Conservation (phyloP, 2,888 invertebrate genomes). For the Subacronicta megacephala region DNA sequence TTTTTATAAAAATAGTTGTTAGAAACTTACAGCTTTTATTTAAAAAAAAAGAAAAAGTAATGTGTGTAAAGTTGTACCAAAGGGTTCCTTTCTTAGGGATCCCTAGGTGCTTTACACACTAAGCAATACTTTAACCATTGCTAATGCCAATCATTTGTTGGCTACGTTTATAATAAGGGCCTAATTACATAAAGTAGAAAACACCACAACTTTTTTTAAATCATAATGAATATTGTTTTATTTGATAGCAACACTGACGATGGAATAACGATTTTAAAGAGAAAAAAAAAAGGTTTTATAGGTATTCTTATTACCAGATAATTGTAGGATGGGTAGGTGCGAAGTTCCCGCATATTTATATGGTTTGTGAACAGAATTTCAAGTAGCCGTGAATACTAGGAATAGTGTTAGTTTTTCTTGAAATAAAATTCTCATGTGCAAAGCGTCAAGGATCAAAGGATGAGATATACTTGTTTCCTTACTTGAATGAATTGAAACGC, state of each 20-base stretch:
- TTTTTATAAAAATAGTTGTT: too few relatives aligned
- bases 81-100: neutral
- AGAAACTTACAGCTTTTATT: too few relatives aligned
- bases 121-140: neutral
- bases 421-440: neutral
- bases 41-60: neutral
- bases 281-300: neutral
- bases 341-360: conserved; percentile 1
- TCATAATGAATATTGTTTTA: neutral
- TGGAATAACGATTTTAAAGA: neutral
- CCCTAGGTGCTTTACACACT: neutral
- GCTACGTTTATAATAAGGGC: conserved; percentile 1
- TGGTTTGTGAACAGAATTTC: conserved; percentile 1
- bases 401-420: neutral
- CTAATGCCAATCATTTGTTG: conserved; percentile 8
- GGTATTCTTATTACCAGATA: neutral
- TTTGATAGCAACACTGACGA: neutral
- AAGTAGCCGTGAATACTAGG: neutral
- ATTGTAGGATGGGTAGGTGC: neutral
- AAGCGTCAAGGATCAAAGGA: neutral
- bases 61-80: neutral
- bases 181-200: conserved; percentile 8
- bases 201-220: neutral
- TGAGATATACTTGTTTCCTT: too few relatives aligned
- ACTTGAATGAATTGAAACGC: neutral